Base-by-base conservation (phyloP, 2,797 vertebrate species). In the Botia kubotai region DNA sequence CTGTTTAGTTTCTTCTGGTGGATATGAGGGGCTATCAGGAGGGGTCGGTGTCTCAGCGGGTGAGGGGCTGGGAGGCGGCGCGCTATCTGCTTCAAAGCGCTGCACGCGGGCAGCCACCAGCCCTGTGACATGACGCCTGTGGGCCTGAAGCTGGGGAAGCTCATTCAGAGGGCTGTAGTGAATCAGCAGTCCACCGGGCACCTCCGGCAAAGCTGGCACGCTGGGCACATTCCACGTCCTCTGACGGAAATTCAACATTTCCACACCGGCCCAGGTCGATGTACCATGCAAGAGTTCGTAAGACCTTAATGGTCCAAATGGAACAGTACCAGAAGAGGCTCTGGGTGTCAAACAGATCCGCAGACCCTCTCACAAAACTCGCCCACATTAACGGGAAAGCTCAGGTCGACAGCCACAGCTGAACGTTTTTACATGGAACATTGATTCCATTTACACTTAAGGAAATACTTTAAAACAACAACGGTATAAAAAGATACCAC, bases 241-340 rank as follows among this genome's bases (percentile, higher is more conserved):
- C 48, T 86, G 84, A 53, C 72, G 84, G 36, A 86, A 86, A 63
- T 86, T 75, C 39, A 73, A 62, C 84, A 86, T 86, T 78, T 79
- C 26, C 50, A 53, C 1, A 0, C 52, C 26, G 29, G 29, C 63
- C 68, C 12, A 1, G 5, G 11, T 57, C 19, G 53, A 29, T 60
- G 29, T 16, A 66, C 55, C 53, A 76, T 66, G 50, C 66, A 55
- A 79, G 57, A 46, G 8, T n/a, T 69, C 10, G 26, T 8, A 57
- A 63, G 50, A 65, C 17, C 60, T 23, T 58, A 58, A 75, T 19
- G 10, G 19, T 63, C 57, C 12, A 17, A 19, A 66, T 29, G 5
- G 8, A 48, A 43, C 12, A 16, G 48, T 67, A 53, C 52, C n/a
- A 62, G 17, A 39, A 67, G 70, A 50, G 3, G 13, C 14, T 66